Evolutionary conservation across 1,140 invertebrate species (phyloP).

Genomic region (Eriosoma lanigerum): DNA sequence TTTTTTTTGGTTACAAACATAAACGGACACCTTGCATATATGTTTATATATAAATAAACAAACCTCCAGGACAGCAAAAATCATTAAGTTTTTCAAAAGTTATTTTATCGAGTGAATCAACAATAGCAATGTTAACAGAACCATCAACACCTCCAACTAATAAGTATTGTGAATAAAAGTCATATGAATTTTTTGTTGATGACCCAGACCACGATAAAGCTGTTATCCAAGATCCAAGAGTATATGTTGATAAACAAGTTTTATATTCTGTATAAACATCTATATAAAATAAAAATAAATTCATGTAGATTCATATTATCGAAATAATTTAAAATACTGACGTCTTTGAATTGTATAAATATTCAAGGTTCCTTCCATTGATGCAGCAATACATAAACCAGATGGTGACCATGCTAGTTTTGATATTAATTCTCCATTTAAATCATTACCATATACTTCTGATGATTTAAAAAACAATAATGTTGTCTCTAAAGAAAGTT

Average conservation of each 20-base stretch:
- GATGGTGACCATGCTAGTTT: constrained; percentile 63
- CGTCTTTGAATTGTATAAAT: constrained; percentile 57
- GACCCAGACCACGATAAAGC: constrained; percentile 37
- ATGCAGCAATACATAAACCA: constrained; percentile 63
- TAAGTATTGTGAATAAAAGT: constrained; percentile 25
- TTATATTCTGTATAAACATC: constrained; percentile 40
- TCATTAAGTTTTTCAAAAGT: constrained; percentile 34
- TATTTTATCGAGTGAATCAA: constrained; percentile 20
- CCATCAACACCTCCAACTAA: constrained; percentile 45
- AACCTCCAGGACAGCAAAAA: constrained; percentile 27
- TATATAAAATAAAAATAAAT: constrained; percentile 15
- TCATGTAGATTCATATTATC: no score
- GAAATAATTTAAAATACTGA: constrained; percentile 7
- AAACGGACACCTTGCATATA: no score
- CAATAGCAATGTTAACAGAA: constrained; percentile 27
- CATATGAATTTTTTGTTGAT: constrained; percentile 24
- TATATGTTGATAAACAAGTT: constrained; percentile 35
- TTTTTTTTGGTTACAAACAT: no score
- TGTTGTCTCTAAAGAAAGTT: constrained; percentile 63
- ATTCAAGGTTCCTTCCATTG: constrained; percentile 65
- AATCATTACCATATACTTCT: constrained; percentile 61
- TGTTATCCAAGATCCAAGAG: constrained; percentile 42
- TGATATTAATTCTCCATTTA: constrained; percentile 62
- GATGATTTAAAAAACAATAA: constrained; percentile 64
- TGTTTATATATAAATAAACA: not conserved